Base-by-base conservation (phyloP, 2,888 invertebrate genomes). In the Monoplex corrugatus region DNA sequence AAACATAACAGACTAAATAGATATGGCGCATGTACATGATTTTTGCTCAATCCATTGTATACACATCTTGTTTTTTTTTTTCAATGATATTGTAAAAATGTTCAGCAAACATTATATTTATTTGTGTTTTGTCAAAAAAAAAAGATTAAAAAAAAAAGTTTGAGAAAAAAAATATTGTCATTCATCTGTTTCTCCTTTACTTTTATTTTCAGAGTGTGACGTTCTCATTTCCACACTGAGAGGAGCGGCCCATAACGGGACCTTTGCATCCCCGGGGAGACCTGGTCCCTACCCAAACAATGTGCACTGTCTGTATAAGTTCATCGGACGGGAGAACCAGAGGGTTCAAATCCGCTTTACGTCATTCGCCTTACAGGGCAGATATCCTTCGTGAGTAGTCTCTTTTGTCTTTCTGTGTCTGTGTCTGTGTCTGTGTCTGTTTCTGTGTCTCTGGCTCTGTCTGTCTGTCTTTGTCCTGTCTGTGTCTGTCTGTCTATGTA, bases 331-430 rank as follows among this genome's bases (percentile, higher is more conserved):
- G 35, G 98, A 98, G 92, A 98, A 98, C 92, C 98, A 99, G 97
- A 97, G 99, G 93, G 99, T 98, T 95, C 98, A 98, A 97, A 97
- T 99, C 96, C 97, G 97, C 95, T 98, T 99, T 97, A 97, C 97
- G 94, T 97, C 97, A 94, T 99, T 99, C 97, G 97, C 98, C 96
- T 97, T 99, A 93, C 97, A 99, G 95, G 99, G 99, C 96, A 98
- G 98, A 95, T 98, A 98, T 94, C 99, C 99, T 96, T 98, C 98
- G 99, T 99, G 96, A 97, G 98, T 97, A 43, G 8, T 16, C 50
- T 13, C 8, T 16, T 50, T 16, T 16, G 10, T 13, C 50, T 50
- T 50, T 16, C 16, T n/a, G n/a, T n/a, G n/a, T n/a, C n/a, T n/a
- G n/a, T n/a, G n/a, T n/a, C n/a, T n/a, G n/a, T n/a, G n/a, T n/a